phyloP scores from a whole-genome alignment of 2,113 vertebrate genomes.

The Lophochroa leadbeateri region DNA sequence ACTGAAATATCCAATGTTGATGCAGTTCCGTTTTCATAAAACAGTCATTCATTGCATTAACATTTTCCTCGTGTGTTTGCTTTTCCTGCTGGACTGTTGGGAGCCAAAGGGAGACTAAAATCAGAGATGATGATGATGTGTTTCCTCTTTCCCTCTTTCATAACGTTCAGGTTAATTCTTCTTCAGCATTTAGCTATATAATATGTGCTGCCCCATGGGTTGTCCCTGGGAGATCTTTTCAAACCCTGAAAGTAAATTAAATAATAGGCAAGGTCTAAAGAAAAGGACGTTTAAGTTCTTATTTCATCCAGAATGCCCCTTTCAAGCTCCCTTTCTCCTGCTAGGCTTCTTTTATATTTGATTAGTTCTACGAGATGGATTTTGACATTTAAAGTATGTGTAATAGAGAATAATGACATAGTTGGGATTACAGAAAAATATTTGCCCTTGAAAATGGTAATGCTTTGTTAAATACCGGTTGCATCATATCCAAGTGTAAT shows the following conservation, averaged over 20 bases:
- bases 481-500: conserved; percentile 9
- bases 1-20: neutral
- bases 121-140: neutral
- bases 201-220: neutral
- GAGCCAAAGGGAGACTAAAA: neutral
- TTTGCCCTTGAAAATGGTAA: conserved; percentile 57
- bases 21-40: neutral
- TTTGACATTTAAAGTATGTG: conserved; percentile 57
- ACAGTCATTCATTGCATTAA: neutral
- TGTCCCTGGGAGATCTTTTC: neutral
- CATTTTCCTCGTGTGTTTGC: neutral
- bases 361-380: conserved; percentile 40
- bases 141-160: neutral
- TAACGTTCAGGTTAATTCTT: neutral
- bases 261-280: neutral
- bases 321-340: conserved; percentile 20
- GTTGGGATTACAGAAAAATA: conserved; percentile 35
- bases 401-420: conserved; percentile 48
- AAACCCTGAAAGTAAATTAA: neutral
- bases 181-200: neutral
- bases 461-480: conserved; percentile 36
- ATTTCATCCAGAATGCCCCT: conserved; percentile 7
- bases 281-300: neutral
- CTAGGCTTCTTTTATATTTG: conserved; percentile 11
- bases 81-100: neutral